Evolutionary conservation across 2,797 vertebrate species (phyloP), one percentile per base, ranked within the genome.

Genomic region (Malacoraja senta): DNA sequence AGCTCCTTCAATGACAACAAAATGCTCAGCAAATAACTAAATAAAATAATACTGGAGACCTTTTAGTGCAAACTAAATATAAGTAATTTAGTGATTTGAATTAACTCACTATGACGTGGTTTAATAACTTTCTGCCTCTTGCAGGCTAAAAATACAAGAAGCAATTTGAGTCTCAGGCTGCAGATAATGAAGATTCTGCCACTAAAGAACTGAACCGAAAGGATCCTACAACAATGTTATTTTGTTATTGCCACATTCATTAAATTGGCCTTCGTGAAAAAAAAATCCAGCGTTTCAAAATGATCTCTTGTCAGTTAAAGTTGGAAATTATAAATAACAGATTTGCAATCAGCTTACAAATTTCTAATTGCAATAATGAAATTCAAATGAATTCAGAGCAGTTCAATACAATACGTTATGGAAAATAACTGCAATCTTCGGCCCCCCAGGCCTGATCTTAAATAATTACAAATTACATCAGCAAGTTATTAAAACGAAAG

Each of bases 351-450:
- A 93, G 78, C 83, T 91, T 94, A 90, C 90, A 63, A 58, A 94
- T 74, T 68, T 94, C 26, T 94, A 94, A 94, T 15, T 92, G 24
- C 94, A 94, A 81, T 94, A 93, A 95, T 93, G 0, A 94, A 95
- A 95, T 94, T 94, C 93, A 94, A 61, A 94, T 71, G 93, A 95
- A 80, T 32, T 94, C 58, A 91, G 94, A 94, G 94, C 94, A 8
- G 13, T 94, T 93, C 78, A 79, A 24, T 95, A 26, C 76, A 93
- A 94, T 95, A 94, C 94, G 94, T 94, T 94, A 94, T 74, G 9
- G 94, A 95, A 94, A 1, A 71, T 93, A 94, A 94, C 78, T 94
- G 94, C 19, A 95, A 74, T 21, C 94, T 92, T 93, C 84, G 94
- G 68, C 86, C 71, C 26, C 94, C 15, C 8, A 94, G 94, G 86